phyloP scores from a whole-genome alignment of 2,888 invertebrate species.

The Candidula unifasciata region DNA sequence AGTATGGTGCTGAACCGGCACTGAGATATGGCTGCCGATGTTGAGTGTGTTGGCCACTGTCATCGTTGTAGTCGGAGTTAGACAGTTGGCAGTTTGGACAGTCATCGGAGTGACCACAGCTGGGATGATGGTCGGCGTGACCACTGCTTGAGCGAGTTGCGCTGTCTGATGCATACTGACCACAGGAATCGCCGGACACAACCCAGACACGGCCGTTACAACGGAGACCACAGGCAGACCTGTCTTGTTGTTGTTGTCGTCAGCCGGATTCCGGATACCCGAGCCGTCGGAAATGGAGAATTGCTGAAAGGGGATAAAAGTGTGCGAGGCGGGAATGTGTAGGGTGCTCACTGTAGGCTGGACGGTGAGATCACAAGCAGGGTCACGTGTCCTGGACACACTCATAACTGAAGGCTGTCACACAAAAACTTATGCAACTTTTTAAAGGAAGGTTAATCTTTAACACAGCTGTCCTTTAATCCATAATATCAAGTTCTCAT shows the following conservation, averaged over 20 bases:
- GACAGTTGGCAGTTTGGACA: constrained; percentile 39
- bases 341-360: constrained; percentile 43
- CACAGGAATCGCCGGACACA: constrained; percentile 45
- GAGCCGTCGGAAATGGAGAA: constrained; percentile 40
- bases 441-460: background rate
- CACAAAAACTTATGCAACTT: background rate
- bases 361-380: constrained; percentile 38
- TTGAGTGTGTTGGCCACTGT: constrained; percentile 42
- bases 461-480: background rate
- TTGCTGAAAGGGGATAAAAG: constrained; percentile 47
- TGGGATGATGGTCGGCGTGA: constrained; percentile 42
- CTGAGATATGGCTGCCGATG: constrained; percentile 38
- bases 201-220: constrained; percentile 39
- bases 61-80: constrained; percentile 37
- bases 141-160: constrained; percentile 38
- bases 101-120: constrained; percentile 44
- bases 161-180: constrained; percentile 49
- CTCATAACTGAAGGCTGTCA: constrained; percentile 42
- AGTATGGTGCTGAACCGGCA: constrained; percentile 2
- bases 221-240: constrained; percentile 45
- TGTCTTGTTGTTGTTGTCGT: constrained; percentile 47
- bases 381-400: constrained; percentile 32
- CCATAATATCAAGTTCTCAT: background rate
- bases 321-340: constrained; percentile 46
- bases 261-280: constrained; percentile 33